A percentile compares a stretch with the other conserved stretches of the same genome.
phyloP scores from a whole-genome alignment of 2,113 vertebrate genomes.

The Hemiscyllium ocellatum region DNA sequence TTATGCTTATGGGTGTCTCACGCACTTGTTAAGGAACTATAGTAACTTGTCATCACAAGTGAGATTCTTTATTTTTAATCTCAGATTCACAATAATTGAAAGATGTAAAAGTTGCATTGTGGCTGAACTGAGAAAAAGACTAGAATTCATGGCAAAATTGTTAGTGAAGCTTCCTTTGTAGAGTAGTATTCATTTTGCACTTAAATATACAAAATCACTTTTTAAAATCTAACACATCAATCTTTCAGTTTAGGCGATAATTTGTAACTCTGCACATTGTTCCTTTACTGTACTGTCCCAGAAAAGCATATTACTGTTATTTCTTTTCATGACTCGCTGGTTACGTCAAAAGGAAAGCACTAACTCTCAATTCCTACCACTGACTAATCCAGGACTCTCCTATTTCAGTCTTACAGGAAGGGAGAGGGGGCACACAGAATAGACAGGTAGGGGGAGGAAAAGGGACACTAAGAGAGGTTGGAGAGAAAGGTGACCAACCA shows the following conservation, averaged over 20 bases:
- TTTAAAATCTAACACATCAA: not conserved
- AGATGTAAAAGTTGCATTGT: not conserved
- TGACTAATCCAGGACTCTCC: not conserved
- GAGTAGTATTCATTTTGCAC: not conserved
- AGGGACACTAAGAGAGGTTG: not conserved
- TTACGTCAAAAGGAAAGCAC: not conserved
- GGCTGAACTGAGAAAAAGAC: not conserved
- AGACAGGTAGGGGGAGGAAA: not conserved
- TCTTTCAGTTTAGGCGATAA: not conserved
- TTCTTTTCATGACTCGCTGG: not conserved
- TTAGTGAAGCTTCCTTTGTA: slow-evolving; percentile 8
- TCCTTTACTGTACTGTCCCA: not conserved
- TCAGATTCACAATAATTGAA: not conserved
- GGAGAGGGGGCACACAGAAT: not conserved
- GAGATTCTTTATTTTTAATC: not conserved
- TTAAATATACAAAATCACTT: too few relatives aligned
- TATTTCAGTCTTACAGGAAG: not conserved
- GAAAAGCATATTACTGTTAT: not conserved
- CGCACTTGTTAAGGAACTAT: not conserved
- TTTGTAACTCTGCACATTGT: not conserved
- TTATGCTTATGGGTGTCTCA: not conserved
- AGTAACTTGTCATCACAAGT: not conserved
- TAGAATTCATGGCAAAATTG: not conserved
- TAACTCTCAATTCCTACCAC: not conserved
- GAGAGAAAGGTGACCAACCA: not conserved